phyloP scores from a whole-genome alignment of 2,888 invertebrate species.

The Augochlorella aurata region DNA sequence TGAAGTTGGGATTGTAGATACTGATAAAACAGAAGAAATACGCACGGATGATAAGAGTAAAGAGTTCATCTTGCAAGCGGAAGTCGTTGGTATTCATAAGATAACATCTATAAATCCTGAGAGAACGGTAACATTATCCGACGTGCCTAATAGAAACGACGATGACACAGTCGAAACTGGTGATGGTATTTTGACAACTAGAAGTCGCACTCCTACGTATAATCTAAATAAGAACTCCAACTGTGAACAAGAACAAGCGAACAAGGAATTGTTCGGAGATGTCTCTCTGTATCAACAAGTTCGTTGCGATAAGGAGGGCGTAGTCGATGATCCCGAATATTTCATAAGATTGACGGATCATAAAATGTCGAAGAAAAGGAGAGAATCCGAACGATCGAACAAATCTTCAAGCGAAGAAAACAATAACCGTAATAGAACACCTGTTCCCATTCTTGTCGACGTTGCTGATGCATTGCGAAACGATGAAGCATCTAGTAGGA shows the following conservation, averaged over 20 bases:
- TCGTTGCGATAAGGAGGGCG: background rate
- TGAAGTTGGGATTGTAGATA: background rate
- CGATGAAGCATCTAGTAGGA: slow-evolving; percentile 30
- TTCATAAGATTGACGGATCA: slow-evolving; percentile 17
- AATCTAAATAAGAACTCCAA: background rate
- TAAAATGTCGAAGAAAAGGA: slow-evolving; percentile 12
- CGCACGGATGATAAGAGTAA: background rate
- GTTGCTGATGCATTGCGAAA: background rate
- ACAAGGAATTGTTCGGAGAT: slow-evolving; percentile 6
- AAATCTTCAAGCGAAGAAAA: slow-evolving; percentile 34
- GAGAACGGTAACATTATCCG: background rate
- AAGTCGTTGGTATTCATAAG: background rate
- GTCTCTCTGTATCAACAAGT: background rate
- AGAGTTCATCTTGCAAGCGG: background rate
- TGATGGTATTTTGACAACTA: background rate
- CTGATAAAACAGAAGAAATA: background rate
- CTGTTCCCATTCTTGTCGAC: slow-evolving; percentile 11
- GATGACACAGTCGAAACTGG: background rate
- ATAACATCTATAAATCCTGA: background rate
- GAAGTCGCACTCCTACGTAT: background rate
- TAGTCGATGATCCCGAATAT: background rate
- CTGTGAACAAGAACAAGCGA: background rate
- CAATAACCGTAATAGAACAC: slow-evolving; percentile 4
- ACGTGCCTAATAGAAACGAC: background rate
- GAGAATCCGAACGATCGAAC: slow-evolving; percentile 30